phyloP scores from a whole-genome alignment of 2,797 vertebrate genomes.

The Mastacembelus armatus region DNA sequence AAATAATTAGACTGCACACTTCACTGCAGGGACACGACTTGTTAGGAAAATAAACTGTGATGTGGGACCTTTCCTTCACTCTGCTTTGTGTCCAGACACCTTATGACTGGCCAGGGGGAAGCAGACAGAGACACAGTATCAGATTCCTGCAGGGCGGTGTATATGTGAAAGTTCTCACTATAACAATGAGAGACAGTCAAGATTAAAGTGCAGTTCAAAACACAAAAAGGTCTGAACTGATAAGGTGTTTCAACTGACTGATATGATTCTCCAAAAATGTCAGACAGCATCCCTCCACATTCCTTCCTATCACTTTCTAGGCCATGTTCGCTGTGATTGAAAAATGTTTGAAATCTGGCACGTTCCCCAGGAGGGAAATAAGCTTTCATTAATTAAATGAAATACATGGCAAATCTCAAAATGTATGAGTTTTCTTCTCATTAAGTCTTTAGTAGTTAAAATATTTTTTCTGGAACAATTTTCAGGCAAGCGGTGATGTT shows the following conservation, averaged over 20 bases:
- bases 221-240: slow-evolving; percentile 45
- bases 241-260: slow-evolving; percentile 30
- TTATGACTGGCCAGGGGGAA: slow-evolving; percentile 30
- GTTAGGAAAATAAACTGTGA: slow-evolving; percentile 13
- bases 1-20: slow-evolving; percentile 19
- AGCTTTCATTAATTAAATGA: slow-evolving; percentile 49
- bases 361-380: slow-evolving; percentile 28
- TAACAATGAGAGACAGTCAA: slow-evolving; percentile 48
- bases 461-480: slow-evolving; percentile 9
- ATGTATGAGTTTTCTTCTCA: slow-evolving; percentile 23
- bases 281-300: slow-evolving; percentile 16
- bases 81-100: slow-evolving; percentile 15
- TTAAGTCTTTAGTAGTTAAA: slow-evolving; percentile 31
- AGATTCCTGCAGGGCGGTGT: slow-evolving; percentile 44
- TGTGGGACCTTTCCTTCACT: slow-evolving; percentile 15
- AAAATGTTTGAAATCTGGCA: slow-evolving; percentile 28
- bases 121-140: slow-evolving; percentile 38
- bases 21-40: not conserved
- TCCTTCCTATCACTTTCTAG: not conserved
- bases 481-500: not conserved
- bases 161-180: slow-evolving; percentile 37
- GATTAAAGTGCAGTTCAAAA: slow-evolving; percentile 53
- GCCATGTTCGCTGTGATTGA: not conserved
- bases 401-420: slow-evolving; percentile 18
- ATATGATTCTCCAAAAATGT: slow-evolving; percentile 28